These are phyloP conservation scores for Drosophila nikananu DNA, from an alignment of 1,140 invertebrate genomes.

Conservation along the genomic window DNA sequence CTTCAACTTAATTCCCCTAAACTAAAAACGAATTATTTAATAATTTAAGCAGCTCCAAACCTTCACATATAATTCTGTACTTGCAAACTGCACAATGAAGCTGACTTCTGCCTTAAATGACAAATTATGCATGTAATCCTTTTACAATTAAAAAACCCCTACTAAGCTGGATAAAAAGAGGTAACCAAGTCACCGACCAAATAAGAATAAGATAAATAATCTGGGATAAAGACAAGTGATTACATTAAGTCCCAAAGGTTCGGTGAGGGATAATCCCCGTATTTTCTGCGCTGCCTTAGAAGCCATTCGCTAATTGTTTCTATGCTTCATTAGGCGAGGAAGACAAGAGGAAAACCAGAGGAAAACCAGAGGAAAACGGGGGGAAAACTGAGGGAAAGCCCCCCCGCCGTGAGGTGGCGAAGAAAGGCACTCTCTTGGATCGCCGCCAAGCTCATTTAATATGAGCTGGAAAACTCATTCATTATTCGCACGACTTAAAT, in stretches of 20 bases:
- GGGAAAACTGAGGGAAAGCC: not conserved
- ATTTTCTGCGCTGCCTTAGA: slow-evolving; percentile 23
- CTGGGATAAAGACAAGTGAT: slow-evolving; percentile 34
- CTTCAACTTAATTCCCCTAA: not conserved
- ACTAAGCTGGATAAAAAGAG: not conserved
- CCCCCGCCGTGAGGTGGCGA: not conserved
- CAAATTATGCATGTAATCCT: not conserved
- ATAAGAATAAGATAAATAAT: slow-evolving; percentile 39
- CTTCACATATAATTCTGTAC: not conserved
- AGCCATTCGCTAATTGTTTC: slow-evolving; percentile 52
- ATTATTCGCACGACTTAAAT: slow-evolving; percentile 66
- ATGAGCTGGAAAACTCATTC: slow-evolving; percentile 64
- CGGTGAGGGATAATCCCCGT: slow-evolving; percentile 26
- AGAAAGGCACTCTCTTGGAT: slow-evolving; percentile 18
- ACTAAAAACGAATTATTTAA: too few species aligned
- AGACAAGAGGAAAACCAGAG: not conserved
- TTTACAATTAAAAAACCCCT: not conserved
- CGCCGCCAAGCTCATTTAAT: slow-evolving; percentile 62
- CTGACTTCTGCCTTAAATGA: not conserved
- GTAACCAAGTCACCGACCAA: slow-evolving; percentile 2
- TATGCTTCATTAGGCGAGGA: slow-evolving; percentile 42
- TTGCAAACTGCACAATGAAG: not conserved
- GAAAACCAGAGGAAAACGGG: not conserved
- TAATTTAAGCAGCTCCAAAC: not conserved
- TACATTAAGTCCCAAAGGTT: slow-evolving; percentile 30